Base-by-base conservation (phyloP, 2,888 invertebrate species). In the Drosophila atripex region DNA sequence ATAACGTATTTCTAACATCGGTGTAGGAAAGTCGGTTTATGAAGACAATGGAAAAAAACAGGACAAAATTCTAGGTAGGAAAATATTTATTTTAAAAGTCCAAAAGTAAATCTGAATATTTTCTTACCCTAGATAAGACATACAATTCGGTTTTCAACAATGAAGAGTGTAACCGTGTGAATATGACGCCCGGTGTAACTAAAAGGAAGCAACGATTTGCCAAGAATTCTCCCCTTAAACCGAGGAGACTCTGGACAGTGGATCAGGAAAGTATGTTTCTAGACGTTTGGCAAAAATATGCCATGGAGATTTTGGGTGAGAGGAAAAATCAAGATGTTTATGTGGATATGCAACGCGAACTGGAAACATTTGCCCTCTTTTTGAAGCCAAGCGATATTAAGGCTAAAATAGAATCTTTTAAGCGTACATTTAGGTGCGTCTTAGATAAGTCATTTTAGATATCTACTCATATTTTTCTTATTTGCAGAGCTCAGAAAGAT, bases 341-440 rank as follows among this genome's bases (percentile, higher is more conserved):
- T 45, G 56, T 30, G 14, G 28, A 69, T 3, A 78, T 80, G 80
- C 38, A 46, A 6, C 32, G 23, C 2, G 61, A 70, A 3, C 53
- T 78, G 1, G 6, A 35, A 0, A 7, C 1, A 9, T 21, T 18
- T 3, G 75, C 70, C 1, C 39, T 76, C 4, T 1, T 43, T 1
- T 6, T 78, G 4, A 14, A 2, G 12, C 11, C 23, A 0, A 2
- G 1, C 0, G 57, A 72, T 16, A 60, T 78, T 0, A 76, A 68
- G 21, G 4, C 38, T 0, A 80, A 80, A 70, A 65, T 78, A 3
- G 52, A 57, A 21, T 35, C 64, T 0, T n/a, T 78, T 0, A 55
- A 18, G 18, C 78, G 76, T 3, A 65, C 50, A 32, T 80, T 60
- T 45, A 58, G 59, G 78, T 78, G 43, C 71, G 53, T 1, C 8